Evolutionary conservation across 2,797 vertebrate genomes (phyloP).

Genomic region (Triplophysa yarkandensis): DNA sequence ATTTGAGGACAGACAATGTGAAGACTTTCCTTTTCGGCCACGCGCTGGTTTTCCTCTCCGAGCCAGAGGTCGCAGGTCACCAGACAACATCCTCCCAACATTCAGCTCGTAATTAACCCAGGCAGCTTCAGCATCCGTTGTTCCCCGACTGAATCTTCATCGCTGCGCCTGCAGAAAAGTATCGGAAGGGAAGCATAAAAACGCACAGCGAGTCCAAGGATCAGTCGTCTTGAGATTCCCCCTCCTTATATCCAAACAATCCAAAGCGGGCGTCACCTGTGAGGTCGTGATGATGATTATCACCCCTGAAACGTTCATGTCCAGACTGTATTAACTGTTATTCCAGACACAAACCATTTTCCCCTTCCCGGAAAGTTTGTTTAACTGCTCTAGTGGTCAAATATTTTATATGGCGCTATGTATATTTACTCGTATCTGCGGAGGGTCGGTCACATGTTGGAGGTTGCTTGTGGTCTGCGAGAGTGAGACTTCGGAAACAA

Average conservation of each 20-base stretch:
- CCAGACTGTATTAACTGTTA: slow-evolving; percentile 43
- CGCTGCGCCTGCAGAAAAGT: slow-evolving; percentile 65
- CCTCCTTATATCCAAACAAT: slow-evolving; percentile 57
- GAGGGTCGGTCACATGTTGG: slow-evolving; percentile 8
- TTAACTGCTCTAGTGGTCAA: slow-evolving; percentile 47
- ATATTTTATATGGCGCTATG: slow-evolving; percentile 50
- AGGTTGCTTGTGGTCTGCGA: slow-evolving; percentile 12
- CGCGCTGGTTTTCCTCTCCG: slow-evolving; percentile 77
- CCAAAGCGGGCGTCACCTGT: slow-evolving; percentile 24
- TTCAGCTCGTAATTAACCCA: slow-evolving; percentile 90
- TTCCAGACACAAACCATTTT: slow-evolving; percentile 48
- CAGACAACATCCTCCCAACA: slow-evolving; percentile 78
- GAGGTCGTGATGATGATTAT: slow-evolving; percentile 39
- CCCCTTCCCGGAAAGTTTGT: slow-evolving; percentile 56
- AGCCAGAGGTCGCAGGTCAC: slow-evolving; percentile 73
- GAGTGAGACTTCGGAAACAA: slow-evolving; percentile 22
- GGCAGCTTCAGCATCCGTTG: slow-evolving; percentile 77
- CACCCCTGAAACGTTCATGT: slow-evolving; percentile 36
- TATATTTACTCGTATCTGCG: slow-evolving; percentile 52
- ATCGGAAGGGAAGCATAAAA: slow-evolving; percentile 82
- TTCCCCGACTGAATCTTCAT: slow-evolving; percentile 77
- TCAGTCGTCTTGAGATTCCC: slow-evolving; percentile 26
- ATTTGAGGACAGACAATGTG: slow-evolving; percentile 32
- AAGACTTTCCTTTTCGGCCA: slow-evolving; percentile 60
- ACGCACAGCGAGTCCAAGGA: slow-evolving; percentile 56